Base-by-base conservation (phyloP, 2,797 vertebrate genomes). In the Lycodopsis pacificus region DNA sequence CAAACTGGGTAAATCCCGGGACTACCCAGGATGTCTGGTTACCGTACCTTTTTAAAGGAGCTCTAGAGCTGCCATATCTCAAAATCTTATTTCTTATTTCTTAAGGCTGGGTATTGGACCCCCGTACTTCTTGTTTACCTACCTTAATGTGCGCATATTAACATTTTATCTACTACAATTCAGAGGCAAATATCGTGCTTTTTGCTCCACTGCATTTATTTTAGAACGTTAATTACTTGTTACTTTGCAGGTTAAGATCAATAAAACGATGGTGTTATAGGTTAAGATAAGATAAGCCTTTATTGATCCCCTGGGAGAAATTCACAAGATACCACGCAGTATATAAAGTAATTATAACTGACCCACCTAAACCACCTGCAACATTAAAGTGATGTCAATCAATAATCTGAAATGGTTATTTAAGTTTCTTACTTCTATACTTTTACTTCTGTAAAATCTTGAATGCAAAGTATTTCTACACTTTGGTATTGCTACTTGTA, bases 201-300 rank as follows among this genome's bases (percentile, higher is more conserved):
- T 62, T 62, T 32, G 19, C 42, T 32, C 62, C 10, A 13, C 42
- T 32, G 11, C 6, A 20, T 32, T 20, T 48, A 32, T 65, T 65
- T 32, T n/a, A 48, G 15, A 30, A 12, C 9, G 12, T 42, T 17
- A 25, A 25, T 42, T 42, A 25, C 2, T 19, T 19, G 7, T 63
- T 63, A 11, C 22, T 64, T 64, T 64, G 62, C 15, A 46, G 40
- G 44, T 64, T 46, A 25, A 30, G 40, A 38, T 71, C n/a, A 51
- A 40, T 72, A 53, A 51, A 30, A 30, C 10, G 1, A 34, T 19
- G 5, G 22, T 38, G 17, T 32, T n/a, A 59, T n/a, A 36, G 19
- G 17, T 69, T n/a, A 30, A 42, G 53, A 56, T 68, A 42, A 65
- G 30, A 53, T 25, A 22, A 53, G 11, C 30, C 30, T 34, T 56